Evolutionary conservation across 2,888 invertebrate species (phyloP), one percentile per base, ranked within the genome.

Genomic region (Philonicus albiceps): DNA sequence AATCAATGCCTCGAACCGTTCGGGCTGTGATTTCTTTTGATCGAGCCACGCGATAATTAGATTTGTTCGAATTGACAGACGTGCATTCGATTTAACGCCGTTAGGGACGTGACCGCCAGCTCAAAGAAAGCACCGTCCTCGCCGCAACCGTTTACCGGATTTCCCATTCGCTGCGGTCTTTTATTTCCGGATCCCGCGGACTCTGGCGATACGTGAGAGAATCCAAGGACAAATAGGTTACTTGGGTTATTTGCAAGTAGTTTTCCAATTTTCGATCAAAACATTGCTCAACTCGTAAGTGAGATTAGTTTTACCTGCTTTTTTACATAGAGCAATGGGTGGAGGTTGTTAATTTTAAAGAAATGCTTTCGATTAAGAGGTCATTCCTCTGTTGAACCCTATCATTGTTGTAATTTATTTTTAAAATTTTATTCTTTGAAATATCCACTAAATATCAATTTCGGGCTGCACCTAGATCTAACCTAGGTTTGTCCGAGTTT

Each of bases 61-160:
- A 83, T 83, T 83, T 83, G 64, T 37, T 83, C 53, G 53, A 37
- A 64, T 81, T 55, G 81, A 81, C n/a, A 31, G 53, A 81, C 53
- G 30, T 27, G 76, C 37, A 74, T 74, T 74, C 74, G 74, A 74
- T 74, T 74, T 74, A 19, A 34, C 37, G 37, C 7, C 31, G 34
- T n/a, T 74, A 37, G 74, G 5, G 74, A 74, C 74, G 74, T 74
- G 74, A 74, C 37, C 13, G 27, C 7, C 22, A 11, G 27, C 7
- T 34, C 74, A 37, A 74, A 31, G 64, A 22, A n/a, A 8, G 16
- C 27, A 16, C 2, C 30, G 34, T 34, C 74, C 31, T 27, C 34
- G 31, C 31, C 74, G 37, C 31, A 74, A 8, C n/a, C 74, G 31
- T 74, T 74, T 74, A 34, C 74, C 74, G 74, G 74, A 74, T 74